Conservation (phyloP, 30 jellyfish, hydroid and myxozoan species). For the Chironex yamaguchii region DNA sequence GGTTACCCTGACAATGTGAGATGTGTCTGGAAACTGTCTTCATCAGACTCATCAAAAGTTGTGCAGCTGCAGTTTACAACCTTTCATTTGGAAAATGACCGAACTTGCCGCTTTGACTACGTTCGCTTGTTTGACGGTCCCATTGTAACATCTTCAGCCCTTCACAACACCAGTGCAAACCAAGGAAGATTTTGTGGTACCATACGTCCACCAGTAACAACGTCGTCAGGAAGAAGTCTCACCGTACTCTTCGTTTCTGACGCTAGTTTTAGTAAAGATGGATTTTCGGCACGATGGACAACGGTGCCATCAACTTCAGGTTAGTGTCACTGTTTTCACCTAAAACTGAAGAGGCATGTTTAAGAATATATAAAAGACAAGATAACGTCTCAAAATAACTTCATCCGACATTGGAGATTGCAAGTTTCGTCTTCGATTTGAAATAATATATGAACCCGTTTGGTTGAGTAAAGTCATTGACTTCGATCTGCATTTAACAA, state of each 20-base stretch:
- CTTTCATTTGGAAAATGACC: conserved; percentile 56
- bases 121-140: conserved; percentile 79
- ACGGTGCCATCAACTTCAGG: conserved; percentile 63
- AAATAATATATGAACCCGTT: too few relatives aligned
- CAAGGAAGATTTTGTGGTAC: conserved; percentile 87
- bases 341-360: not conserved
- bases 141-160: conserved; percentile 30
- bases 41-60: conserved; percentile 35
- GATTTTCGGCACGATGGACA: conserved; percentile 79
- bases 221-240: conserved; percentile 72
- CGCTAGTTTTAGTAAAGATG: conserved; percentile 32
- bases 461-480: too few relatives aligned
- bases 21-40: conserved; percentile 68
- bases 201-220: conserved; percentile 62
- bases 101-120: conserved; percentile 62
- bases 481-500: too few relatives aligned
- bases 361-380: not conserved
- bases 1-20: conserved; percentile 67
- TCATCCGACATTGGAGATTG: too few relatives aligned
- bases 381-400: too few relatives aligned
- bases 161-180: conserved; percentile 27
- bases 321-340: conserved; percentile 11
- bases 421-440: too few relatives aligned
- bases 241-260: conserved; percentile 72
- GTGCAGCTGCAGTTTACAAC: conserved; percentile 60